phyloP scores from a whole-genome alignment of 2,113 vertebrate genomes.

The Grallaria varia region DNA sequence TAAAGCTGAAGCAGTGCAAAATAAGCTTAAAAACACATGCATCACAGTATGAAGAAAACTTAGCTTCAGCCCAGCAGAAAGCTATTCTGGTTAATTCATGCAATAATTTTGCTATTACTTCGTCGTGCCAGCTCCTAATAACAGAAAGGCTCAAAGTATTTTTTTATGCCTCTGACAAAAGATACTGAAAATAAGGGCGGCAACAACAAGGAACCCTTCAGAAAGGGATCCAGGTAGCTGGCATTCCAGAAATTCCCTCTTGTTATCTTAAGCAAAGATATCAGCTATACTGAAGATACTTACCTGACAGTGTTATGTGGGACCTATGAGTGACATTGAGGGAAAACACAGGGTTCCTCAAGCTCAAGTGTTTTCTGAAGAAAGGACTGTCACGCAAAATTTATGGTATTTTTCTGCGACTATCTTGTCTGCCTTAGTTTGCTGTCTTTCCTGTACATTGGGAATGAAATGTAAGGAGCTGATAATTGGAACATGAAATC shows the following conservation, averaged over 20 bases:
- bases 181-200: background rate
- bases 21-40: background rate
- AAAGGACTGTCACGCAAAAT: background rate
- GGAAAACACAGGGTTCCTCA: background rate
- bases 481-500: background rate
- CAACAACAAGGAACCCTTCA: background rate
- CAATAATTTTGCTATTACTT: background rate
- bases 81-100: background rate
- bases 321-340: background rate
- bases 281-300: background rate
- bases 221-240: background rate
- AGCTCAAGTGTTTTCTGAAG: background rate
- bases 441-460: background rate
- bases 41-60: background rate
- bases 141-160: background rate
- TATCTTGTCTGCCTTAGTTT: background rate
- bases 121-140: background rate
- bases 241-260: background rate
- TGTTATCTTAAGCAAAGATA: background rate
- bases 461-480: background rate
- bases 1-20: background rate
- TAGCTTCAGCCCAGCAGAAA: background rate
- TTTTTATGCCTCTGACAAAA: background rate
- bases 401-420: background rate
- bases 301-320: background rate